A percentile compares a stretch with the other conserved stretches of the same genome.
These are phyloP conservation scores for Parauchenoglanis punctatus DNA, from an alignment of 2,797 vertebrate species.

Conservation along the genomic window DNA sequence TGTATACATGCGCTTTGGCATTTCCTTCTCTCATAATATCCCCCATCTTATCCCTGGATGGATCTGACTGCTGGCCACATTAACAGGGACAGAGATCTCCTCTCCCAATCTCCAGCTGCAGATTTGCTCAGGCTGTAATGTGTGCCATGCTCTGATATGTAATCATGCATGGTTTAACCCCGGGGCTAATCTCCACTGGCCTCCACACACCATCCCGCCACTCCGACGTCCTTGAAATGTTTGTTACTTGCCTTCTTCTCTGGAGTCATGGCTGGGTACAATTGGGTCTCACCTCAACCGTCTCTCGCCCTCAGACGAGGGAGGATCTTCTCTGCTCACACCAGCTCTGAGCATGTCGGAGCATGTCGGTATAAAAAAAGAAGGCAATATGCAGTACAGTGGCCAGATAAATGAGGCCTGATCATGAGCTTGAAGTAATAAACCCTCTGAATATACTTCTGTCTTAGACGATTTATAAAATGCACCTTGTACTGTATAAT, in stretches of 20 bases:
- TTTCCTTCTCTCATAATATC: slow-evolving; percentile 39
- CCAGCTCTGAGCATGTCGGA: neutral
- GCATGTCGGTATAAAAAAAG: no score
- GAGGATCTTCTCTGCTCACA: neutral
- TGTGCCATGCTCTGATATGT: slow-evolving; percentile 63
- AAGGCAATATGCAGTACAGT: neutral
- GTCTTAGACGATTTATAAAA: neutral
- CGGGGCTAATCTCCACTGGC: slow-evolving; percentile 60
- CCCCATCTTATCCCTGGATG: slow-evolving; percentile 58
- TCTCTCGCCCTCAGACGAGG: neutral
- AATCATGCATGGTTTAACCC: slow-evolving; percentile 67
- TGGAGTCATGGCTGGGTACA: slow-evolving; percentile 29
- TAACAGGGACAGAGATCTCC: slow-evolving; percentile 55
- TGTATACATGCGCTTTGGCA: slow-evolving; percentile 35
- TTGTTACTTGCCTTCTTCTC: slow-evolving; percentile 49
- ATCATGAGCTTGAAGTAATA: neutral
- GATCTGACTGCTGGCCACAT: slow-evolving; percentile 54
- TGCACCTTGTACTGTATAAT: neutral
- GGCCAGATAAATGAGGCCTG: neutral
- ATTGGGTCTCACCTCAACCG: slow-evolving; percentile 21
- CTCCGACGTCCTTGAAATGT: slow-evolving; percentile 64
- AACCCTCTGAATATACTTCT: neutral
- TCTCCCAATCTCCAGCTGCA: slow-evolving; percentile 51
- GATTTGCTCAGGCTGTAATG: slow-evolving; percentile 59
- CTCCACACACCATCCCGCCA: slow-evolving; percentile 45